Base-by-base conservation (phyloP, 2,888 invertebrate species). In the Corythucha ciliata region DNA sequence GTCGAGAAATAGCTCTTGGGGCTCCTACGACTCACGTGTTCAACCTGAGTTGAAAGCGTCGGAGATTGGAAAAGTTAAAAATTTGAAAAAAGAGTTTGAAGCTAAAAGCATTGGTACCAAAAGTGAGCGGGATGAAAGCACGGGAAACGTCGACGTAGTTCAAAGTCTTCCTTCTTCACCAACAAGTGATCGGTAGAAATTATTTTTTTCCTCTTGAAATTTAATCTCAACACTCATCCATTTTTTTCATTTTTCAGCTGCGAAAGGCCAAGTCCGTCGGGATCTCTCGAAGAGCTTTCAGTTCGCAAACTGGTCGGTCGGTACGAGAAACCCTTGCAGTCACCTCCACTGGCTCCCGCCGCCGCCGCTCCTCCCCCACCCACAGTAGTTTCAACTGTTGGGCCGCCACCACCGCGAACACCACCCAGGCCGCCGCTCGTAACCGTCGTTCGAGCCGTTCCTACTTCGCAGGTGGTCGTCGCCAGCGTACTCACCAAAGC, bases 1-100 rank as follows among this genome's bases (percentile, higher is more conserved):
- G 1, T 78, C 80, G 27, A 69, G 82, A 46, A 81, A 80, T 60
- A 79, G 80, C 67, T 80, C 80, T 37, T 80, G 81, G 78, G 80
- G 80, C 12, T 80, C 81, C 6, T 81, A 80, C 62, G 82, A 83
- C 61, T 77, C 76, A 69, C 66, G 74, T 20, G 71, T 72, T 1
- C 47, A 57, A 8, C 37, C 44, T 76, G 39, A 32, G 20, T 22
- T 34, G 20, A 20, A 16, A 8, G 29, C 29, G 7, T 16, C 79
- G 27, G 73, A 76, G 66, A 74, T 77, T 1, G 81, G 84, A 3
- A 81, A 80, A 0, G 82, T 84, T 1, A 80, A 77, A 73, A 85
- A 82, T 73, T 77, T 89, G 61, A 87, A 87, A 69, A 83, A 83
- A 67, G 89, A 86, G 68, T 89, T 90, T 68, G 90, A 91, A 72